phyloP scores from a whole-genome alignment of 2,797 vertebrate genomes.

The Acanthornis magna region DNA sequence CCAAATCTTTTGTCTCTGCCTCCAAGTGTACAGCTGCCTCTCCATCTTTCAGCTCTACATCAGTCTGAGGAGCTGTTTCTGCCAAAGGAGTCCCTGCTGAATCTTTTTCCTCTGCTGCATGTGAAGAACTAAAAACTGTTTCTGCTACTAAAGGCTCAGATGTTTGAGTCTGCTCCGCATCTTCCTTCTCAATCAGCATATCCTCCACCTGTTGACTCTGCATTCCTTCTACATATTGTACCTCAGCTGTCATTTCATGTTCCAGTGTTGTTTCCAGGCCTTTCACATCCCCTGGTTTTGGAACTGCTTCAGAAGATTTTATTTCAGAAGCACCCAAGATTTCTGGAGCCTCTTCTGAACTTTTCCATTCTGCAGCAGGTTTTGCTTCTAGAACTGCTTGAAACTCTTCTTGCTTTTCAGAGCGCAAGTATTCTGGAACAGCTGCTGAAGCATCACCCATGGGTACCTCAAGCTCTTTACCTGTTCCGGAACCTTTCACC shows the following conservation, averaged over 20 bases:
- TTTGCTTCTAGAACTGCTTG: neutral
- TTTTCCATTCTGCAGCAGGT: neutral
- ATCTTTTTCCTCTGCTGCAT: neutral
- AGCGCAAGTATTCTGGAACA: neutral
- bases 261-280: neutral
- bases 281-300: neutral
- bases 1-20: neutral
- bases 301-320: neutral
- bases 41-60: neutral
- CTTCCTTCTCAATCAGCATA: slow-evolving; percentile 4
- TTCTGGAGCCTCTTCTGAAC: slow-evolving; percentile 1
- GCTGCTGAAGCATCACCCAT: neutral
- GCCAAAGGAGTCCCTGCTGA: neutral
- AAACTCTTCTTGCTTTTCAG: neutral
- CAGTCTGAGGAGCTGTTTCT: neutral
- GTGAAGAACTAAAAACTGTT: slow-evolving; percentile 15
- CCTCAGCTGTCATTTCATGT: neutral
- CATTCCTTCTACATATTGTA: neutral
- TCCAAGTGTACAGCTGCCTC: neutral
- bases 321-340: neutral
- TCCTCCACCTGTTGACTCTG: slow-evolving; percentile 3
- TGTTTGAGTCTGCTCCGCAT: neutral
- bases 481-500: neutral
- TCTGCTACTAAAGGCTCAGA: neutral
- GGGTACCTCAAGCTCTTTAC: neutral